Percentiles rank a stretch among this genome's conserved stretches.
Conservation (phyloP, 2,113 vertebrate genomes). For the Ptyas mucosa region DNA sequence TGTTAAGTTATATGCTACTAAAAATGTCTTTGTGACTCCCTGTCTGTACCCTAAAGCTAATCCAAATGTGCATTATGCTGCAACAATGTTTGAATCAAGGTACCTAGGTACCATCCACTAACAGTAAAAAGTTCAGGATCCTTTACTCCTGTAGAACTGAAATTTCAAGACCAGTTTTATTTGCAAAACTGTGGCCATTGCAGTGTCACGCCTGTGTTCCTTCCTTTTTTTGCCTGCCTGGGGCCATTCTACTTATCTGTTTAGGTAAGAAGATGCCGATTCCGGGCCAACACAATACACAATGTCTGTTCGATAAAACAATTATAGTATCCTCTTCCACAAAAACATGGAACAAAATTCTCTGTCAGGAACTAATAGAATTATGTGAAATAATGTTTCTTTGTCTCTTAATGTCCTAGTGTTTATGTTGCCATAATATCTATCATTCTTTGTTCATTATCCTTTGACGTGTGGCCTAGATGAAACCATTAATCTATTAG, state of each 20-base stretch:
- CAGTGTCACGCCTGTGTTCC: background rate
- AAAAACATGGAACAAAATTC: background rate
- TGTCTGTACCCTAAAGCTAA: background rate
- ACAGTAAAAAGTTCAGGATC: background rate
- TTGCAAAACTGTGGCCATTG: background rate
- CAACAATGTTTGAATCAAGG: background rate
- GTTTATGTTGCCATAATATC: background rate
- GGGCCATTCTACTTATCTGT: background rate
- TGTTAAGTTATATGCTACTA: background rate
- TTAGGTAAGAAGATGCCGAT: background rate
- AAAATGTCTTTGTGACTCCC: background rate
- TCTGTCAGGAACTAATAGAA: constrained; percentile 1
- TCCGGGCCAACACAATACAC: background rate
- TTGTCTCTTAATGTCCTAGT: background rate
- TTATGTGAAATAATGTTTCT: background rate
- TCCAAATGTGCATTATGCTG: background rate
- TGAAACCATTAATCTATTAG: background rate
- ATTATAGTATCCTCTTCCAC: background rate
- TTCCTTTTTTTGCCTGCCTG: background rate
- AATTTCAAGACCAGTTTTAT: background rate
- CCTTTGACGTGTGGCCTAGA: background rate
- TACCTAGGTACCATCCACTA: background rate
- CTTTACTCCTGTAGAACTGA: background rate
- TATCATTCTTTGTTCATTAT: background rate
- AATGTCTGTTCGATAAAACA: background rate